Base-by-base conservation (phyloP, 2,888 invertebrate species). In the Crossocerus cetratus region DNA sequence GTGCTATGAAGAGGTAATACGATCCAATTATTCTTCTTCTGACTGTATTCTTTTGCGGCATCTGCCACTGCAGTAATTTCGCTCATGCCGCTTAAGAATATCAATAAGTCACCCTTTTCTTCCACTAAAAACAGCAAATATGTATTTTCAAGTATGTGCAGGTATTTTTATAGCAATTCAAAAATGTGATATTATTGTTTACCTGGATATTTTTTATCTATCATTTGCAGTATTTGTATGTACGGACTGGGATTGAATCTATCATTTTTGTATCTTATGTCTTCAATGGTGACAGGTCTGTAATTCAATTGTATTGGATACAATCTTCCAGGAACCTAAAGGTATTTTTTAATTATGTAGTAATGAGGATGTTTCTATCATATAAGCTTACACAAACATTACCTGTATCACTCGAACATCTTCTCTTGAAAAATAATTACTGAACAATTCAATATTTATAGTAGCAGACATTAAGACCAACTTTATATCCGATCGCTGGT, bases 401-500 rank as follows among this genome's bases (percentile, higher is more conserved):
- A 95, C 96, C 92, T 97, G 94, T 82, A 98, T 94, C 62, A 97
- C 93, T 69, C 94, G 94, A 55, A 97, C 96, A 55, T 94, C 93
- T 87, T 97, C 96, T 2, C 93, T 92, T 2, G 93, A 91, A 85
- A 99, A 99, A 90, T 98, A 99, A 80, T 94, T 93, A 76, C 94
- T 93, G 90, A 99, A 99, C n/a, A 99, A 91, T 80, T 97, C 94
- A 23, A 99, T 95, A 91, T 99, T 99, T 69, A 99, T 99, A 0
- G 99, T 99, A 14, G 99, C 99, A 0, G 99, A 99, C 99, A 99
- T 99, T 0, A 99, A 93, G 54, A 99, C 95, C 14, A 98, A 90
- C 90, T 98, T 99, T 21, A 99, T 92, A 84, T 98, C 94, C 2
- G 91, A 90, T 60, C 96, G 92, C 84, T 95, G 96, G 83, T 95